phyloP scores from a whole-genome alignment of 64 coral and sea anemone genomes.

The Montipora foliosa region DNA sequence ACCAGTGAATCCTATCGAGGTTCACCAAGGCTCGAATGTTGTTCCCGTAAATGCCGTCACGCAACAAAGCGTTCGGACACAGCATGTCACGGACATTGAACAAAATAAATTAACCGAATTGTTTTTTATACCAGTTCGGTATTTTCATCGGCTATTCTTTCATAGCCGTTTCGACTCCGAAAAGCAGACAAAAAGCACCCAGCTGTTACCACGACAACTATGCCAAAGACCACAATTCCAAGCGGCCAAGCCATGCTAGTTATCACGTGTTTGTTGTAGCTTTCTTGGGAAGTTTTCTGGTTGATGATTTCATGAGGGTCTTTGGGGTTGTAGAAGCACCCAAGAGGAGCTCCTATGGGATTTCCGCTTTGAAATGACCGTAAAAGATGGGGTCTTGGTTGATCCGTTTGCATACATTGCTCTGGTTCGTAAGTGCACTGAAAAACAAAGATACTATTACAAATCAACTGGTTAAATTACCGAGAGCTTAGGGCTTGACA shows the following conservation, averaged over 20 bases:
- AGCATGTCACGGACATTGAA: no score
- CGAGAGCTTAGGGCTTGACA: background rate
- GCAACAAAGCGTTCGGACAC: no score
- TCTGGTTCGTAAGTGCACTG: conserved; percentile 32
- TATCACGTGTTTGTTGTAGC: conserved; percentile 39
- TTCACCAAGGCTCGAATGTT: no score
- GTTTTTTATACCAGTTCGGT: no score
- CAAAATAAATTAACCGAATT: no score
- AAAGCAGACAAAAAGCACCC: background rate
- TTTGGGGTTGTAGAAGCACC: conserved; percentile 27
- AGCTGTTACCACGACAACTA: background rate
- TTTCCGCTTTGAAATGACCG: background rate
- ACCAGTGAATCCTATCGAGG: no score
- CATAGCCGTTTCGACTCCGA: conserved; percentile 2
- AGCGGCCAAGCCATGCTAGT: conserved; percentile 20
- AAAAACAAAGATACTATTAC: background rate
- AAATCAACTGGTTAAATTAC: background rate
- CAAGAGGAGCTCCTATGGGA: background rate
- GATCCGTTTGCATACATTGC: background rate
- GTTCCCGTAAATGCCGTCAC: no score
- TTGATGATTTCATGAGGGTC: conserved; percentile 1
- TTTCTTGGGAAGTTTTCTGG: conserved; percentile 6
- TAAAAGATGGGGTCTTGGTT: background rate
- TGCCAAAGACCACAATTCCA: conserved; percentile 6
- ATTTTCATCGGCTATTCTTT: background rate